These are phyloP conservation scores for Poeciliopsis infans DNA, from an alignment of 2,797 vertebrate species.

Conservation along the genomic window DNA sequence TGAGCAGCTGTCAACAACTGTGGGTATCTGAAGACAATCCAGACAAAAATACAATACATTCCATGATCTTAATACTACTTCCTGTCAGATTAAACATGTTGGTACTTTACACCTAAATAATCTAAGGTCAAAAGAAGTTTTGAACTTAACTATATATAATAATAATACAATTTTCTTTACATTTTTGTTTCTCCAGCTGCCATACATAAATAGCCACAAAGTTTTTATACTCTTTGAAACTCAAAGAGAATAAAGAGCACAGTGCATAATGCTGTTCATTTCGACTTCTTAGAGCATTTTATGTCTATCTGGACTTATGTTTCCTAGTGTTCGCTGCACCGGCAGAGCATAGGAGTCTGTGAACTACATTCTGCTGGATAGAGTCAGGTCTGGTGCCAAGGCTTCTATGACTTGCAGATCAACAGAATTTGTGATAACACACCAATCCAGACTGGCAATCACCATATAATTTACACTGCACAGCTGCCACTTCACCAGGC, in stretches of 20 bases:
- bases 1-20: background rate
- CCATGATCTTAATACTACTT: background rate
- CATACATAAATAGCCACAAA: background rate
- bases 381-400: conserved; percentile 42
- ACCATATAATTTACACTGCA: conserved; percentile 50
- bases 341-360: background rate
- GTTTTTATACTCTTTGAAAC: conserved; percentile 5
- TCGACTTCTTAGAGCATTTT: conserved; percentile 26
- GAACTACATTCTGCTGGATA: conserved; percentile 31
- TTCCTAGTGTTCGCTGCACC: conserved; percentile 11
- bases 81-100: background rate
- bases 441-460: conserved; percentile 47
- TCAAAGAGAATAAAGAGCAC: conserved; percentile 2
- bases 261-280: conserved; percentile 9
- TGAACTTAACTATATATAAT: background rate
- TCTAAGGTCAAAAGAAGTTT: background rate
- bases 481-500: conserved; percentile 24
- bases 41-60: background rate
- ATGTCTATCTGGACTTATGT: conserved; percentile 22
- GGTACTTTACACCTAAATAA: background rate
- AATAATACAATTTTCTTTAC: background rate
- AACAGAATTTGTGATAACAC: conserved; percentile 54
- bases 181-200: background rate
- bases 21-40: background rate
- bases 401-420: conserved; percentile 46